phyloP scores from a whole-genome alignment of 2,888 invertebrate genomes.

The Helleia helle region DNA sequence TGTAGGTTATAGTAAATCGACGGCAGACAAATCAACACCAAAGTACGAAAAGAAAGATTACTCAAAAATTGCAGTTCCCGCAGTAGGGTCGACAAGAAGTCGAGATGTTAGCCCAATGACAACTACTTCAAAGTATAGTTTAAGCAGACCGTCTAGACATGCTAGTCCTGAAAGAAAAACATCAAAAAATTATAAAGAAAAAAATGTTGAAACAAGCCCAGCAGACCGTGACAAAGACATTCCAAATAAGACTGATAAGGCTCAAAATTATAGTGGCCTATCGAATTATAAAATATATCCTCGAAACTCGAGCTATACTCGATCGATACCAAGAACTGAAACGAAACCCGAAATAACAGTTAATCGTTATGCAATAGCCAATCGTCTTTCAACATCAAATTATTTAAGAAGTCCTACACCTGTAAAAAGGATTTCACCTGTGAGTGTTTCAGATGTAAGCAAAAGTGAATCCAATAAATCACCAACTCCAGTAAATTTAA shows the following conservation, averaged over 20 bases:
- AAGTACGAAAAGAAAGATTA: constrained; percentile 67
- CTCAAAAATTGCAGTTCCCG: constrained; percentile 51
- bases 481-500: constrained; percentile 29
- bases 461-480: constrained; percentile 38
- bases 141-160: constrained; percentile 56
- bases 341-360: constrained; percentile 40
- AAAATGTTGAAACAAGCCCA: constrained; percentile 73
- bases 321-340: constrained; percentile 43
- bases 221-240: constrained; percentile 69
- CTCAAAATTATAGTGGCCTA: constrained; percentile 63
- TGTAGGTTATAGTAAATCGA: constrained; percentile 48
- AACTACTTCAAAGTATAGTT: constrained; percentile 51
- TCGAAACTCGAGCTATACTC: constrained; percentile 50
- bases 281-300: constrained; percentile 71
- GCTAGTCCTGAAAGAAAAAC: constrained; percentile 64
- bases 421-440: constrained; percentile 53
- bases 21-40: constrained; percentile 29
- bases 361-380: constrained; percentile 58
- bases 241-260: constrained; percentile 72
- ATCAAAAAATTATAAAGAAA: constrained; percentile 50
- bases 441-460: constrained; percentile 35
- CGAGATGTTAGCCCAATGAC: constrained; percentile 74
- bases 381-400: constrained; percentile 49
- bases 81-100: constrained; percentile 46
- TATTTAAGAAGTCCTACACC: constrained; percentile 56